phyloP scores from a whole-genome alignment of 1,140 invertebrate genomes.

The Pseudomyrmex cubaensis region DNA sequence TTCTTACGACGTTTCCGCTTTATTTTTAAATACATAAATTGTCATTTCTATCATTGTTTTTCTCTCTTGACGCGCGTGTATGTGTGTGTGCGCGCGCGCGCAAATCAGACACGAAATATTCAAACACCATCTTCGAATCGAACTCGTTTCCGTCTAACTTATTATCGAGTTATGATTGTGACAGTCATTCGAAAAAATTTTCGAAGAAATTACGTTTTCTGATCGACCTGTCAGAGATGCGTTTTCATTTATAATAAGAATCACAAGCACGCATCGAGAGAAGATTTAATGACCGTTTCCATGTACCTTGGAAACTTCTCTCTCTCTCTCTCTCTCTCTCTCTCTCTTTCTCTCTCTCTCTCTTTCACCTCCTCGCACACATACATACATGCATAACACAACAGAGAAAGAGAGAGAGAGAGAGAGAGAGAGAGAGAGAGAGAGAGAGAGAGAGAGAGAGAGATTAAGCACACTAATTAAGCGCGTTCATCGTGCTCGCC shows the following conservation, averaged over 20 bases:
- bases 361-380: too few relatives aligned
- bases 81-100: too few relatives aligned
- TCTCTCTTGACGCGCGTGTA: too few relatives aligned
- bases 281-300: conserved; percentile 68
- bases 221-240: background rate
- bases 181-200: background rate
- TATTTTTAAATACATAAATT: background rate
- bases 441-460: conserved; percentile 57
- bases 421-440: background rate
- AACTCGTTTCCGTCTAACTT: background rate
- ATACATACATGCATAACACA: background rate
- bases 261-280: conserved; percentile 45
- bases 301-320: conserved; percentile 46
- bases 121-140: background rate
- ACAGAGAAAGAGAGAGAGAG: background rate
- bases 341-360: too few relatives aligned
- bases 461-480: conserved; percentile 75
- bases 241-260: conserved; percentile 63
- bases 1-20: background rate
- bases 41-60: too few relatives aligned
- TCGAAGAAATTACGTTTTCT: background rate
- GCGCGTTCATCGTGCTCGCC: conserved; percentile 72
- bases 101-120: too few relatives aligned
- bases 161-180: background rate
- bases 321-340: too few relatives aligned